Evolutionary conservation across 2,888 invertebrate species (phyloP).

Genomic region (Anodontia alba): DNA sequence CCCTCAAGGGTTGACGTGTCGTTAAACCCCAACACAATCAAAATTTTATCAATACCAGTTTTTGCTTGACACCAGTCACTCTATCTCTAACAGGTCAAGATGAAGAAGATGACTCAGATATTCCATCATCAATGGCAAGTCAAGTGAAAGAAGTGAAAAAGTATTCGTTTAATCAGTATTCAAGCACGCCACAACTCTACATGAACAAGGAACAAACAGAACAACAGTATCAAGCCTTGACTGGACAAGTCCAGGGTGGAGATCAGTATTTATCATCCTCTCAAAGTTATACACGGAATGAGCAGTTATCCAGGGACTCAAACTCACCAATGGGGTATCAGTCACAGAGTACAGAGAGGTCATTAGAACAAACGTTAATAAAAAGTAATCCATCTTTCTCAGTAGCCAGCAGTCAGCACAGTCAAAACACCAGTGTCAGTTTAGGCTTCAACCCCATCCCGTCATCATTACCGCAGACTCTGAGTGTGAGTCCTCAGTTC

Average conservation of each 20-base stretch:
- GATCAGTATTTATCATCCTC: slow-evolving; percentile 2
- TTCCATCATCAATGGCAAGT: slow-evolving; percentile 58
- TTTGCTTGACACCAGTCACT: too few species aligned
- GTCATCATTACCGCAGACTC: not conserved
- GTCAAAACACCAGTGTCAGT: not conserved
- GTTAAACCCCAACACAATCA: too few species aligned
- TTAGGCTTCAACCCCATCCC: not conserved
- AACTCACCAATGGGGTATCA: not conserved
- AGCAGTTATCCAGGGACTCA: not conserved
- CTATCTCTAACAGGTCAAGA: slow-evolving; percentile 6
- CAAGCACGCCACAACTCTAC: slow-evolving; percentile 66
- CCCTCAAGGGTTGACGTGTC: too few species aligned
- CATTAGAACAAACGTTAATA: not conserved
- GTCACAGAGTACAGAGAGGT: not conserved
- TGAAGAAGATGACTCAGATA: slow-evolving; percentile 66
- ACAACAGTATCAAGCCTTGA: not conserved
- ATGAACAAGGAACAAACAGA: slow-evolving; percentile 26
- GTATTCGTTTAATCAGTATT: slow-evolving; percentile 69
- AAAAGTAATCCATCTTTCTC: not conserved
- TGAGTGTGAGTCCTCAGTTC: not conserved
- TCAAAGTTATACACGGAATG: not conserved
- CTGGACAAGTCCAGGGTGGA: not conserved
- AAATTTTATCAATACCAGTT: too few species aligned
- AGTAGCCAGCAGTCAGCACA: not conserved
- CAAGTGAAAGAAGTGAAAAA: slow-evolving; percentile 64